phyloP scores from a whole-genome alignment of 2,113 vertebrate species.

The Eonycteris spelaea region DNA sequence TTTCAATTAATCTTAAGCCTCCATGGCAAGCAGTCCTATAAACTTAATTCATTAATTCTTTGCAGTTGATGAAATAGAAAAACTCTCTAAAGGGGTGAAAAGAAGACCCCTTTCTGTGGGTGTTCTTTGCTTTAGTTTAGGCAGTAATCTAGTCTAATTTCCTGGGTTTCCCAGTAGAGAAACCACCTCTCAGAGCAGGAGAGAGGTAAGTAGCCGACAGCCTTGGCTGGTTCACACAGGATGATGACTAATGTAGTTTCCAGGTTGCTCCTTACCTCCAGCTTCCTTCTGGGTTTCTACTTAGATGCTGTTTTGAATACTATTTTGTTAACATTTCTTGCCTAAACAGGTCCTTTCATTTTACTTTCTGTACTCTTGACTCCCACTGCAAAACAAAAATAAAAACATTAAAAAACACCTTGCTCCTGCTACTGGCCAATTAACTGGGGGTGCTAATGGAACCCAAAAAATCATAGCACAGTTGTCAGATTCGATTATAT shows the following conservation, averaged over 20 bases:
- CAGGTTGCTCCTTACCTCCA: not conserved
- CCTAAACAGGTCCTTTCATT: slow-evolving; percentile 13
- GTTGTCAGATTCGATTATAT: slow-evolving; percentile 21
- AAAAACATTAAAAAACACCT: not conserved
- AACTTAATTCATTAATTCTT: not conserved
- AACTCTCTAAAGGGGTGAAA: not conserved
- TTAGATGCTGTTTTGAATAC: not conserved
- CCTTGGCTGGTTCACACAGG: not conserved
- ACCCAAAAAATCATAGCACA: not conserved
- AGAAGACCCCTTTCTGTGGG: not conserved
- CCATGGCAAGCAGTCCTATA: not conserved
- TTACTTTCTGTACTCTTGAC: not conserved
- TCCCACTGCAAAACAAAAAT: not conserved
- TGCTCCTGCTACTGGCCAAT: slow-evolving; percentile 3
- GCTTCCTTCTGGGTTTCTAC: not conserved
- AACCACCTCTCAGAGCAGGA: not conserved
- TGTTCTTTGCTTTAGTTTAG: not conserved
- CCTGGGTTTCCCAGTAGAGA: not conserved
- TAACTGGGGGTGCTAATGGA: not conserved
- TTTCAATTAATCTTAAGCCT: not conserved
- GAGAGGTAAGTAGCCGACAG: not conserved
- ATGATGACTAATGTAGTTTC: not conserved
- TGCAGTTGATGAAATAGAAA: not conserved
- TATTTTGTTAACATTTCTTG: slow-evolving; percentile 24
- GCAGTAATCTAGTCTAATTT: not conserved